A percentile compares a stretch with the other conserved stretches of the same genome.
Evolutionary conservation across 2,113 vertebrate genomes (phyloP).

Genomic region (Eubucco bourcierii): DNA sequence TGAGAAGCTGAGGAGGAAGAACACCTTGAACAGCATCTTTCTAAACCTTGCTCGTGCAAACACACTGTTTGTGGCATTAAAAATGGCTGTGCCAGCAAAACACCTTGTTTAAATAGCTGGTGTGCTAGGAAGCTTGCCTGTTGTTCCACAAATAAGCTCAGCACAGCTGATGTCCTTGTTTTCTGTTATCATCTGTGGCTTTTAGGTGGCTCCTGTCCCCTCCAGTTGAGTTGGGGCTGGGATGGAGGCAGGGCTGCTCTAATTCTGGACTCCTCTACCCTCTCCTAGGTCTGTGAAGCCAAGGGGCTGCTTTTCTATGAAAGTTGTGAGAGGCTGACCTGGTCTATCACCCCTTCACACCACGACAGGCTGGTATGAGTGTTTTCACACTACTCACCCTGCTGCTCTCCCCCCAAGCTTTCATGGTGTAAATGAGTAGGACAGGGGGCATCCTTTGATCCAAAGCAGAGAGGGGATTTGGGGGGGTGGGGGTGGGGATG

Average conservation of each 20-base stretch:
- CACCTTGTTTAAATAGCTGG: neutral
- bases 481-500: too few relatives aligned
- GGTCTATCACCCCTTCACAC: neutral
- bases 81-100: slow-evolving; percentile 23
- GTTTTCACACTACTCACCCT: neutral
- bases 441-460: neutral
- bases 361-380: neutral
- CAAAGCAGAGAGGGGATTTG: neutral
- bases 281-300: rapidly evolving
- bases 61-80: neutral
- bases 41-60: neutral
- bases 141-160: neutral
- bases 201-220: neutral
- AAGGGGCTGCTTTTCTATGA: neutral
- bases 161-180: rapidly evolving
- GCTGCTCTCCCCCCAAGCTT: neutral
- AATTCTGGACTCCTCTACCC: too few relatives aligned
- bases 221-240: neutral
- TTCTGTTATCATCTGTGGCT: neutral
- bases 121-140: neutral
- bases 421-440: neutral
- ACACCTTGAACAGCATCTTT: neutral
- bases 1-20: neutral
- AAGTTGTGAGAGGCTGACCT: rapidly evolving
- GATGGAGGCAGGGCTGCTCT: neutral